Base-by-base conservation (phyloP, 1,140 invertebrate genomes). In the Diabrotica undecimpunctata region DNA sequence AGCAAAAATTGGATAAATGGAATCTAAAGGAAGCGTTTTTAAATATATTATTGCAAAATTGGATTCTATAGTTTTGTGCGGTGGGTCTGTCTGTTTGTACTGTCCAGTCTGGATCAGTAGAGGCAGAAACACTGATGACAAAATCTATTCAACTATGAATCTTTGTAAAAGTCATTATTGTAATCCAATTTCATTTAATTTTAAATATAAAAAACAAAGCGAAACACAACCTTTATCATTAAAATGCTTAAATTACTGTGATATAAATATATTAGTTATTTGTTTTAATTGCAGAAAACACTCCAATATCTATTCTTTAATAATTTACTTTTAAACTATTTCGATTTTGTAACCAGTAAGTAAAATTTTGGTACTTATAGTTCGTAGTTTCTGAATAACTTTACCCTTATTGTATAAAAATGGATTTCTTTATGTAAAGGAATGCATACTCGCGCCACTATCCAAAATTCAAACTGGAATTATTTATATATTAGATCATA, bases 191-290 rank as follows among this genome's bases (percentile, higher is more conserved):
- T 25, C 25, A 25, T 25, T 25, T 25, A 25, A 25, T 25, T 25
- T 25, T 25, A 25, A 25, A 25, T 25, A 25, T 25, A 25, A 25
- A 25, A 25, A 25, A 25, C 25, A 25, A 25, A 25, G 41, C n/a
- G 41, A n/a, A n/a, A 6, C 41, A 46, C n/a, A n/a, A 46, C n/a
- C n/a, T 46, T 46, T 46, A 46, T 10, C n/a, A 46, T 46, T 46
- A 46, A 46, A 61, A 41, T 61, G 59, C 59, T 61, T 61, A 50
- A 61, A 61, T 61, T 61, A 61, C 59, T 61, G 59, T 61, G 59
- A 61, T 61, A 61, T 61, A 61, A 51, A 61, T 61, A 61, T 61
- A 12, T 51, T 61, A 61, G 59, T 61, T 50, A 41, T 61, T 35
- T 11, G 12, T 55, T 55, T 55, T 10, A 14, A 25, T 36, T 55